phyloP scores from a whole-genome alignment of 2,888 invertebrate species.

The Pterostichus madidus region DNA sequence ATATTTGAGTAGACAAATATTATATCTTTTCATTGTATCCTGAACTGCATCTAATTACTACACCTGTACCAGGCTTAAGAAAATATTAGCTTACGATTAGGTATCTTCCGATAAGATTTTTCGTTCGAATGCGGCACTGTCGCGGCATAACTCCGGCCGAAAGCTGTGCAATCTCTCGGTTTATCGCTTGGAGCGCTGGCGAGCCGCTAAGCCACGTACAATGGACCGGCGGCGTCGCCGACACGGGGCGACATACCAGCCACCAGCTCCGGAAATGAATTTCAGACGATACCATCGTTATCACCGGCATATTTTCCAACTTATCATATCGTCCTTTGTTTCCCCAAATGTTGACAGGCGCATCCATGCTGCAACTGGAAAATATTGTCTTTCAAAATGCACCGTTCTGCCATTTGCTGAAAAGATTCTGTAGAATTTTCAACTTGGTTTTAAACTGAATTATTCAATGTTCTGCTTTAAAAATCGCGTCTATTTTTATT shows the following conservation, averaged over 20 bases:
- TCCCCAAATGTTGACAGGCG: conserved; percentile 41
- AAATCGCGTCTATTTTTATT: too few species aligned
- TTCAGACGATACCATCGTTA: conserved; percentile 75
- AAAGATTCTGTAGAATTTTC: background rate
- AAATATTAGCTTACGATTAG: too few species aligned
- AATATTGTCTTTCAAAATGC: conserved; percentile 8
- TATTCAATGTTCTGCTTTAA: too few species aligned
- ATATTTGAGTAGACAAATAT: too few species aligned
- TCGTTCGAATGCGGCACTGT: conserved; percentile 47
- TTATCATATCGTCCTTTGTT: conserved; percentile 51
- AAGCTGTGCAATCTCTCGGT: conserved; percentile 44
- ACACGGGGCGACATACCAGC: conserved; percentile 70
- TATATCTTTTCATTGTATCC: too few species aligned
- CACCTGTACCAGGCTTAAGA: too few species aligned
- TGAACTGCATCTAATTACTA: too few species aligned
- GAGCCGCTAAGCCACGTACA: conserved; percentile 71
- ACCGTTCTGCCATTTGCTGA: background rate
- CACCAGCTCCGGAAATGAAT: conserved; percentile 75
- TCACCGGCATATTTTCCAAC: conserved; percentile 69
- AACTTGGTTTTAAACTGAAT: background rate
- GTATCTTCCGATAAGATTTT: background rate
- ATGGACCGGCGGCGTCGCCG: conserved; percentile 73
- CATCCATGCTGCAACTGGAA: conserved; percentile 17
- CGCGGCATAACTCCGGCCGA: background rate
- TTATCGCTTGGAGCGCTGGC: conserved; percentile 45